These are phyloP conservation scores for Nannospalax galili DNA, from an alignment of 2,113 vertebrate species.

Conservation along the genomic window DNA sequence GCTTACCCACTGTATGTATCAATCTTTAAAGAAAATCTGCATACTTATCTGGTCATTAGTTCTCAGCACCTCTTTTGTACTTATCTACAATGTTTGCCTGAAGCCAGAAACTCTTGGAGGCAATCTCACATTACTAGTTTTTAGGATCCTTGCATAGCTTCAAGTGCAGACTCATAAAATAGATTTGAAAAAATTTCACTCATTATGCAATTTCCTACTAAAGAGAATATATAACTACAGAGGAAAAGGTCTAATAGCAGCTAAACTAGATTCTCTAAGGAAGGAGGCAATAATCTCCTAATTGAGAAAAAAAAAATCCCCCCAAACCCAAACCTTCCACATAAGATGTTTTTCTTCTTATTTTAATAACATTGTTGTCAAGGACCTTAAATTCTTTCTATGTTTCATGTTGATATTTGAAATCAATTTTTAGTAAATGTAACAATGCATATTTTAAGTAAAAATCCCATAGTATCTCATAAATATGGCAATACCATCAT, in stretches of 20 bases:
- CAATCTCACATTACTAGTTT: neutral
- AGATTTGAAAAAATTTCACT: conserved; percentile 60
- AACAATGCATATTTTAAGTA: neutral
- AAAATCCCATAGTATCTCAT: neutral
- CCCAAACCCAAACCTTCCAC: neutral
- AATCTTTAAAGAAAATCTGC: neutral
- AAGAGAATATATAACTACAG: conserved; percentile 40
- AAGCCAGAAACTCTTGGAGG: conserved; percentile 28
- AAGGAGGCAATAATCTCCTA: conserved; percentile 30
- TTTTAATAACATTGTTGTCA: conserved; percentile 28
- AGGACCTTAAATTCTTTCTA: neutral
- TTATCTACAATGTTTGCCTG: neutral
- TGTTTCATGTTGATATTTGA: conserved; percentile 31
- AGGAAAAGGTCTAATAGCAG: conserved; percentile 54
- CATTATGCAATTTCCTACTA: conserved; percentile 59
- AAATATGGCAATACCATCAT: neutral
- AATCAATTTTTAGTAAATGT: neutral
- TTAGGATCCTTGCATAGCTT: conserved; percentile 40
- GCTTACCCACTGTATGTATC: neutral
- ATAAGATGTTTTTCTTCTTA: neutral
- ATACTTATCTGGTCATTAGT: neutral
- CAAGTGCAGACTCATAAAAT: conserved; percentile 45
- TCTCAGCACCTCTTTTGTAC: neutral
- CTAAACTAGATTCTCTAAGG: neutral
- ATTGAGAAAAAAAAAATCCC: neutral